Conservation (phyloP, 1,140 invertebrate genomes). For the Ceratina calcarata region DNA sequence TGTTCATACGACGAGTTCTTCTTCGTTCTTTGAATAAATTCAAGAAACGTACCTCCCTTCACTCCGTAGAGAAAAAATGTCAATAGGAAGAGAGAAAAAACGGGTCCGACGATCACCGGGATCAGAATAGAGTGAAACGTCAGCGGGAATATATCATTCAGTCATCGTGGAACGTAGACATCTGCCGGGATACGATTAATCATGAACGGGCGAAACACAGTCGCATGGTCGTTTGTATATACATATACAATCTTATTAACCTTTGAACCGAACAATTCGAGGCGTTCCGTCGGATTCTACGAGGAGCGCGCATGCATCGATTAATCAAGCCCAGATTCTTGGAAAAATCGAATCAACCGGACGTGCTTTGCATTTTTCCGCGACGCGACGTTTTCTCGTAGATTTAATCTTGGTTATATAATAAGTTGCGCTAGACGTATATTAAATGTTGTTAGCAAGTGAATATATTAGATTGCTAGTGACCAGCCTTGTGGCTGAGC, state of each 20-base stretch:
- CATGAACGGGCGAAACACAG: background rate
- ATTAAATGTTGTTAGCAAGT: background rate
- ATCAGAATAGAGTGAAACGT: conserved; percentile 32
- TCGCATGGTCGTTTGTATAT: conserved; percentile 10
- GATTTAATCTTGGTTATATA: background rate
- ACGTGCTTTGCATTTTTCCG: background rate
- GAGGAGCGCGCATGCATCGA: background rate
- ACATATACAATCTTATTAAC: conserved; percentile 35
- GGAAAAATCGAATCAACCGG: background rate
- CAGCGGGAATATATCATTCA: conserved; percentile 33
- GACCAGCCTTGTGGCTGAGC: background rate
- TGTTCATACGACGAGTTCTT: too few relatives aligned
- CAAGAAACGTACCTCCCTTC: background rate
- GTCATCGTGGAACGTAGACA: conserved; percentile 22
- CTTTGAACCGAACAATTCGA: conserved; percentile 27
- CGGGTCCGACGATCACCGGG: background rate
- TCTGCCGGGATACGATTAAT: conserved; percentile 19
- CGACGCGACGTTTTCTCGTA: background rate
- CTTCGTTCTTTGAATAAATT: background rate
- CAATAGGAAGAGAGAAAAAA: background rate
- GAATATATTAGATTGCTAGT: background rate
- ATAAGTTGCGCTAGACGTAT: background rate
- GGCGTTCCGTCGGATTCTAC: conserved; percentile 4
- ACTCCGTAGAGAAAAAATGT: background rate
- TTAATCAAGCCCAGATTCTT: background rate